Evolutionary conservation across 2,113 vertebrate genomes (phyloP), one percentile per base, ranked within the genome.

Genomic region (Gobio gobio): DNA sequence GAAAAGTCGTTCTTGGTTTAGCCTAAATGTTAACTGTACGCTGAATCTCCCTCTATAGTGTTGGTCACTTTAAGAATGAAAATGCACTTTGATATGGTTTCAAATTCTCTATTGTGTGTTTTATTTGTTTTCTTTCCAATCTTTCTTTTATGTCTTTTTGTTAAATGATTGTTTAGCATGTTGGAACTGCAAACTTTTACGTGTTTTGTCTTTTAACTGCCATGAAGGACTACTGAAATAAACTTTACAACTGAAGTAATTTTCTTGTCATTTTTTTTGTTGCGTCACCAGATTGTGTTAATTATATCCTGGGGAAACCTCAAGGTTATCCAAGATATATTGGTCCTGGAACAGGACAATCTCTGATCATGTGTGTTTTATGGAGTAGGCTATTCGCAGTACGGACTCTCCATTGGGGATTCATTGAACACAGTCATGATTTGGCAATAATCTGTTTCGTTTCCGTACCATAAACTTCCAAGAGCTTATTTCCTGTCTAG

Each of bases 121-220:
- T 84, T 91, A 94, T 95, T 92, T 91, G 1, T 91, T 92, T 92
- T 91, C 92, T 45, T 45, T 61, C 20, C 10, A n/a, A 61, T 54
- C 45, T 92, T 95, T 80, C 9, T 49, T 91, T 91, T 77, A 40
- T 58, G 85, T 92, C 75, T 83, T 91, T 92, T 51, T 90, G 94
- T 95, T 96, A 94, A 84, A 89, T 96, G 95, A 97, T 97, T 96
- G 95, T 97, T 96, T 95, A 97, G 98, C 98, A 99, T 98, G 98
- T 97, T 94, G 96, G 94, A 97, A 96, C 95, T 96, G 96, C 95
- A 95, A 94, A 93, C 95, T 95, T 97, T 95, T 97, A 96, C 95
- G 94, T 96, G 96, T 97, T 96, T 93, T 94, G 96, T 97, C 96
- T 95, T 96, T 95, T 94, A 83, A 96, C 96, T 97, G 96, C 94